These are phyloP conservation scores for Syngnathus scovelli DNA, from an alignment of 2,113 vertebrate genomes.

Conservation along the genomic window DNA sequence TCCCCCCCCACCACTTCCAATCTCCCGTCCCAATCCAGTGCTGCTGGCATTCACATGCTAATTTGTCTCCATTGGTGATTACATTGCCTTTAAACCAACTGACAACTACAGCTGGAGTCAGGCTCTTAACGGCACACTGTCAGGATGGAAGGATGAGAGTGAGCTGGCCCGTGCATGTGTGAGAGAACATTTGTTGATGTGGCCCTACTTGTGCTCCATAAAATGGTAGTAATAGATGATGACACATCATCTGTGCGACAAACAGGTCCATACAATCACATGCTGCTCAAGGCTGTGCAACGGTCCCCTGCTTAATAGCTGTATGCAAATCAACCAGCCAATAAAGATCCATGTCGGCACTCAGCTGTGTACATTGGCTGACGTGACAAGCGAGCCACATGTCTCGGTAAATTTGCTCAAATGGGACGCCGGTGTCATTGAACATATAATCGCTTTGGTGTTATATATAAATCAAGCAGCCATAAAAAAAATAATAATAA, in stretches of 20 bases:
- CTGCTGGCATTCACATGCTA: constrained; percentile 91
- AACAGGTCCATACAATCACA: constrained; percentile 39
- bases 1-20: constrained; percentile 57
- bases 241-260: constrained; percentile 50
- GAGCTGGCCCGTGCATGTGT: constrained; percentile 9
- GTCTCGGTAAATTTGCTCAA: constrained; percentile 50
- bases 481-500: too few species aligned
- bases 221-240: constrained; percentile 54
- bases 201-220: constrained; percentile 35
- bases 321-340: constrained; percentile 61
- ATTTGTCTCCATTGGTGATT: constrained; percentile 92
- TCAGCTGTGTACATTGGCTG: constrained; percentile 57
- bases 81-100: constrained; percentile 87
- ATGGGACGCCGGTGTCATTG: constrained; percentile 23
- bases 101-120: constrained; percentile 92
- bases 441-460: constrained; percentile 18
- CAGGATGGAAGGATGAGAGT: constrained; percentile 34
- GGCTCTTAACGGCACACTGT: constrained; percentile 73
- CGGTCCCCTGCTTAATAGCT: constrained; percentile 48
- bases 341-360: constrained; percentile 63
- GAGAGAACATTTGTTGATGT: constrained; percentile 33
- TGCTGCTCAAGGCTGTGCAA: constrained; percentile 57
- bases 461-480: constrained; percentile 22
- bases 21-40: constrained; percentile 64
- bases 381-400: constrained; percentile 49